Evolutionary conservation across 2,888 invertebrate genomes (phyloP).

Genomic region (Nomada fabriciana): DNA sequence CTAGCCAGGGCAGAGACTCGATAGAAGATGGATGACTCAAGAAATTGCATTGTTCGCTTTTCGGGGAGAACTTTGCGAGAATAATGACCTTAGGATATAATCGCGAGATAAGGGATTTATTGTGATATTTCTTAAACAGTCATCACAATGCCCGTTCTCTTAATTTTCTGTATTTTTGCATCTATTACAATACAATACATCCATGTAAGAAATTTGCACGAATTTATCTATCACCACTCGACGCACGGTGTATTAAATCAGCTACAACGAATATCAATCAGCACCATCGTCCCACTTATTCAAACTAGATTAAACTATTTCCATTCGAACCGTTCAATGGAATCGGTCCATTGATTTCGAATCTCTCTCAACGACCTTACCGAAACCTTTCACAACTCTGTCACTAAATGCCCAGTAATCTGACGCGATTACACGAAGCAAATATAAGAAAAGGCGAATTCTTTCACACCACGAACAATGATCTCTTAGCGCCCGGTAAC

Average conservation of each 20-base stretch:
- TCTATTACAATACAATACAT: too few relatives aligned
- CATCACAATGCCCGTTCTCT: neutral
- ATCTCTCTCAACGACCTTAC: neutral
- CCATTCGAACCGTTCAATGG: neutral
- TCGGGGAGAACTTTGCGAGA: neutral
- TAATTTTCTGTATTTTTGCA: neutral
- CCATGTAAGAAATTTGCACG: neutral
- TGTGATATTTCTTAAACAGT: neutral
- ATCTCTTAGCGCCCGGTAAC: neutral
- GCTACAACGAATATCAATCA: neutral
- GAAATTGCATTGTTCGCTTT: neutral
- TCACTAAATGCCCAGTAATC: too few relatives aligned
- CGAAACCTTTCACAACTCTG: too few relatives aligned
- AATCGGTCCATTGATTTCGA: neutral
- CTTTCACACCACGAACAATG: too few relatives aligned
- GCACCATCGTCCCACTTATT: neutral
- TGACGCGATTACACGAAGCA: too few relatives aligned
- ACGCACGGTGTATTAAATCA: slow-evolving; percentile 3
- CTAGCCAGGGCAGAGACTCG: slow-evolving; percentile 24
- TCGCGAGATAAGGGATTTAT: neutral
- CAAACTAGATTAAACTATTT: neutral
- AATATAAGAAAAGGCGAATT: too few relatives aligned
- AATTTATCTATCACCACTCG: slow-evolving; percentile 37
- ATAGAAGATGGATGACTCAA: slow-evolving; percentile 22
- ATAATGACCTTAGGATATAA: neutral